Conservation (phyloP, 2,888 invertebrate genomes). For the Ceramica pisi region DNA sequence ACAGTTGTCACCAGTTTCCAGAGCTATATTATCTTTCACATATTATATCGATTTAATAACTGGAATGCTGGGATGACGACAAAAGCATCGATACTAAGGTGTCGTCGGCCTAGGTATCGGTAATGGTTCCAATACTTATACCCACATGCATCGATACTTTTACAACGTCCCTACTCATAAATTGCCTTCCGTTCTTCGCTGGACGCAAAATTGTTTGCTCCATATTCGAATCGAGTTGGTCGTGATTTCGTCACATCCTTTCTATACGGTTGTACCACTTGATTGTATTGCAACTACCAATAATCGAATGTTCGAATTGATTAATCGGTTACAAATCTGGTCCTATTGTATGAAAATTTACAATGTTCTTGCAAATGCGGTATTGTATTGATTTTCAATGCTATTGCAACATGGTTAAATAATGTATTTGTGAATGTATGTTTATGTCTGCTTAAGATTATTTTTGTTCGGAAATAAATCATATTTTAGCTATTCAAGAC, state of each 20-base stretch:
- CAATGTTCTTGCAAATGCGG: slow-evolving; percentile 41
- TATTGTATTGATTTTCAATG: slow-evolving; percentile 51
- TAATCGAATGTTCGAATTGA: slow-evolving; percentile 57
- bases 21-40: too few relatives aligned
- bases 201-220: slow-evolving; percentile 80
- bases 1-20: too few relatives aligned
- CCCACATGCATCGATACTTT: slow-evolving; percentile 28
- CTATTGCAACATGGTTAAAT: slow-evolving; percentile 36
- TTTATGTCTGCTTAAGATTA: background rate
- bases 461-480: slow-evolving; percentile 1
- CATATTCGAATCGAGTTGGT: slow-evolving; percentile 71
- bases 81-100: too few relatives aligned
- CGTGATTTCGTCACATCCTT: slow-evolving; percentile 65
- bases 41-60: too few relatives aligned
- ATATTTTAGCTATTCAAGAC: background rate
- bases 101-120: too few relatives aligned
- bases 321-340: slow-evolving; percentile 58
- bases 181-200: slow-evolving; percentile 80
- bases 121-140: background rate
- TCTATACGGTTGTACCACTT: slow-evolving; percentile 47
- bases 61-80: too few relatives aligned
- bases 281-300: slow-evolving; percentile 41
- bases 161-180: slow-evolving; percentile 63
- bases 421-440: slow-evolving; percentile 12
- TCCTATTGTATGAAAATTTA: slow-evolving; percentile 59